Evolutionary conservation across 30 jellyfish, hydroid and myxozoan genomes (phyloP), one percentile per base, ranked within the genome.

Genomic region (Cassiopea xamachana): DNA sequence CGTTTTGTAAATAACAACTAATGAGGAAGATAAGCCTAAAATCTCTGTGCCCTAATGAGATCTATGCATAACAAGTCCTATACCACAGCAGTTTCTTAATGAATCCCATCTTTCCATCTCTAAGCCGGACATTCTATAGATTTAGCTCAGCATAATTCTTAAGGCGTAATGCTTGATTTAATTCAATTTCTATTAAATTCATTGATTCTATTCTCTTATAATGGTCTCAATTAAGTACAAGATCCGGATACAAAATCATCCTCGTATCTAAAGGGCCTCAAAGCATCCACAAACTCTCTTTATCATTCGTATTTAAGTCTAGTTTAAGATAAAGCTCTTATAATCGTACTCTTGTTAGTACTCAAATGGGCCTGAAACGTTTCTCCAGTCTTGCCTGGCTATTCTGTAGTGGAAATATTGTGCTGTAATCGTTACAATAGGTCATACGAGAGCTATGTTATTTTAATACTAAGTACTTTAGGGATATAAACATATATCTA

Each of bases 61-160:
- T 82, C 18, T 15, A 49, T 51, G 83, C 19, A 68, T 70, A 3
- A 73, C 47, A 39, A 18, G 70, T 18, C 60, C 59, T 82, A 58
- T 64, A 82, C 46, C 90, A 43, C 48, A 17, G 49, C 60, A 69
- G 69, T 16, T 69, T 58, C 44, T 47, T 45, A 74, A 82, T 68
- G 58, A 48, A 82, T 82, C 90, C 69, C 74, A 80, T 62, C 46
- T 82, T 82, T n/a, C 18, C 73, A 48, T 19, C 5, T 50, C 74
- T 74, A 82, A 82, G 90, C 90, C 90, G 90, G 90, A 82, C 82
- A 67, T 82, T 82, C 82, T 60, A 82, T 48, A 51, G 73, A 55
- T 18, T 50, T 14, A 78, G 51, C 7, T 10, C 76, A 5, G 6
- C 15, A 67, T 67, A 14, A 3, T 71, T 27, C 80, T 43, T 71